Evolutionary conservation across 2,888 invertebrate species (phyloP), one percentile per base, ranked within the genome.

Genomic region (Rotaria macrura): DNA sequence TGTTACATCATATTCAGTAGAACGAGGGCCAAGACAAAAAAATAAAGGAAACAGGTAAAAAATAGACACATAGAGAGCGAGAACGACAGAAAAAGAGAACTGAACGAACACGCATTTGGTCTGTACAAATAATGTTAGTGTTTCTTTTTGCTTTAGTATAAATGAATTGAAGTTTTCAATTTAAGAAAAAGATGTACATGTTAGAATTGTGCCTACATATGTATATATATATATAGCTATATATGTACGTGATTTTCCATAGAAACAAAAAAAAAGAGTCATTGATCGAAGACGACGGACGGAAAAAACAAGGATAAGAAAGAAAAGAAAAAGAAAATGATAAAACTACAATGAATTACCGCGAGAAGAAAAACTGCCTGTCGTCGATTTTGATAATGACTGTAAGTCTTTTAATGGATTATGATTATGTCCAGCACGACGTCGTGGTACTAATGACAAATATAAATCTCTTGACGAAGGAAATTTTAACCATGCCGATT

Each of bases 1-100:
- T 65, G 65, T 65, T 65, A 65, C 65, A 65, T 65, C 38, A 34
- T 65, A 65, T 65, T 65, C 65, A 65, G 65, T 65, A 65, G 17
- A 34, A 17, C n/a, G 65, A 65, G 65, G 14, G 20, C 12, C 34
- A 34, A 17, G 52, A 52, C 5, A 65, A 65, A 65, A 65, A 65
- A 65, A 65, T 65, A 65, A 65, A 65, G 65, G 65, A 65, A 34
- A 65, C 65, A 65, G 17, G 20, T 38, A 20, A 65, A 65, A 65
- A 65, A 65, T 29, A 65, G 5, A 65, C 14, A 34, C 34, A 65
- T 12, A 65, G 49, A 49, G 49, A 49, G 65, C 14, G 54, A 54
- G 54, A n/a, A n/a, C n/a, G n/a, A n/a, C n/a, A n/a, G n/a, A n/a
- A n/a, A n/a, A n/a, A 23, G 54, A 54, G 0, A 54, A 14, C 34